Percentiles rank a stretch among this genome's conserved stretches.
Evolutionary conservation across 2,113 vertebrate genomes (phyloP).

Genomic region (Rhadina sibilatrix): DNA sequence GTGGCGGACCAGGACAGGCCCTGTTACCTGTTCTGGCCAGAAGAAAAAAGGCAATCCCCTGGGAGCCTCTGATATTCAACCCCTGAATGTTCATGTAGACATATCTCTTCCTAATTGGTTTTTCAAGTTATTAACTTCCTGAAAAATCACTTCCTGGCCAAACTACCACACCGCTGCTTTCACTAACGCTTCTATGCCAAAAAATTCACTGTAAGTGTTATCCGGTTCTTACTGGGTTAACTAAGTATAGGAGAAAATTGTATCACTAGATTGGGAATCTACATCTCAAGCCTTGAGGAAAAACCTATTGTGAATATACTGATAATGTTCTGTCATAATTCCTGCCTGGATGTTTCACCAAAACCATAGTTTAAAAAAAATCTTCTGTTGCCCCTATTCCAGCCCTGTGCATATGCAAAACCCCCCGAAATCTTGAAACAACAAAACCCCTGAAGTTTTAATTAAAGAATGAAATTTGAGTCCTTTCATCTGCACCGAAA

Average conservation of each 20-base stretch:
- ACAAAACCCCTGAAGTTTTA: neutral
- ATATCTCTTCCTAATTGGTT: no score
- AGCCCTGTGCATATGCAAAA: neutral
- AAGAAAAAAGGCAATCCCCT: no score
- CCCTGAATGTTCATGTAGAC: no score
- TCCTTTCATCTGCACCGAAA: neutral
- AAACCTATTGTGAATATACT: neutral
- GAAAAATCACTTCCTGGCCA: no score
- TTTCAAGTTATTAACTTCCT: no score
- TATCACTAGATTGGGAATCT: neutral
- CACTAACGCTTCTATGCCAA: neutral
- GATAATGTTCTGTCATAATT: neutral
- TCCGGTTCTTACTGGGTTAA: neutral
- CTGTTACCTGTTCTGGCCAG: no score
- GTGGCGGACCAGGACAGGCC: no score
- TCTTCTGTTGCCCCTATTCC: neutral
- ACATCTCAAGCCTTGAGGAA: neutral
- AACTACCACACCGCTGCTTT: neutral
- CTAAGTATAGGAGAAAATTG: neutral
- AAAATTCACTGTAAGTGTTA: neutral
- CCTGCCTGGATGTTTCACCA: neutral
- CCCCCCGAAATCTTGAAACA: neutral
- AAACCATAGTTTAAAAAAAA: slow-evolving; percentile 17
- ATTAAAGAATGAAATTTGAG: neutral
- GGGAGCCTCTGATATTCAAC: no score